Evolutionary conservation across 2,797 vertebrate species (phyloP).

Genomic region (Bradypodion pumilum): DNA sequence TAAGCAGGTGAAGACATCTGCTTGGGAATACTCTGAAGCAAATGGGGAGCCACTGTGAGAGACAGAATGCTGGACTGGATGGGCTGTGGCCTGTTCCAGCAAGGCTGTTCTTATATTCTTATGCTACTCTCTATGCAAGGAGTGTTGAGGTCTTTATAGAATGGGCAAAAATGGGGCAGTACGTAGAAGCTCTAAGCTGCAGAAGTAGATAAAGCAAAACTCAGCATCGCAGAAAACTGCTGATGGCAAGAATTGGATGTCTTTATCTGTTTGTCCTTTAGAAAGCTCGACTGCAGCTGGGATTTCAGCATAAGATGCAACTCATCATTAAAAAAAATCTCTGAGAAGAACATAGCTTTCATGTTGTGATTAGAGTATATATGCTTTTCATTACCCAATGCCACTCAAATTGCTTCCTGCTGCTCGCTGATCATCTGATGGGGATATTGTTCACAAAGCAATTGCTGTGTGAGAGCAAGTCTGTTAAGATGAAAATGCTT

Average conservation of each 20-base stretch:
- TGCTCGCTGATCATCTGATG: conserved; percentile 65
- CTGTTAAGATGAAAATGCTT: conserved; percentile 34
- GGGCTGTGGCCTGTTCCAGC: too few relatives aligned
- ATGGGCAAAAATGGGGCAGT: neutral
- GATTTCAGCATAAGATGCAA: conserved; percentile 58
- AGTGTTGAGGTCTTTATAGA: neutral
- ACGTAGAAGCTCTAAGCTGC: neutral
- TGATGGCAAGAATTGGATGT: conserved; percentile 56
- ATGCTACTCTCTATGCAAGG: too few relatives aligned
- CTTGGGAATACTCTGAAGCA: too few relatives aligned
- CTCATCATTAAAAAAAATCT: conserved; percentile 55
- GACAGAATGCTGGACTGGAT: too few relatives aligned
- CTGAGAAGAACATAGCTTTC: conserved; percentile 59
- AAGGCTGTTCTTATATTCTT: too few relatives aligned
- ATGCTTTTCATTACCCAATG: conserved; percentile 65
- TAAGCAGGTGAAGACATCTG: too few relatives aligned
- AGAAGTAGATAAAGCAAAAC: neutral
- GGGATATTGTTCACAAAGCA: conserved; percentile 54
- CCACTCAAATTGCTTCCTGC: conserved; percentile 65
- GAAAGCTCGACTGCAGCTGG: conserved; percentile 68
- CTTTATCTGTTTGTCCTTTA: conserved; percentile 55
- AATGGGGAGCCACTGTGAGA: too few relatives aligned
- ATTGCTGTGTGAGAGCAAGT: conserved; percentile 51
- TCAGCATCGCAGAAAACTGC: conserved; percentile 46
- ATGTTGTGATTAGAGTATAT: conserved; percentile 55